These are phyloP conservation scores for Drosophila aldrichi DNA, from an alignment of 2,888 invertebrate genomes.

Conservation along the genomic window DNA sequence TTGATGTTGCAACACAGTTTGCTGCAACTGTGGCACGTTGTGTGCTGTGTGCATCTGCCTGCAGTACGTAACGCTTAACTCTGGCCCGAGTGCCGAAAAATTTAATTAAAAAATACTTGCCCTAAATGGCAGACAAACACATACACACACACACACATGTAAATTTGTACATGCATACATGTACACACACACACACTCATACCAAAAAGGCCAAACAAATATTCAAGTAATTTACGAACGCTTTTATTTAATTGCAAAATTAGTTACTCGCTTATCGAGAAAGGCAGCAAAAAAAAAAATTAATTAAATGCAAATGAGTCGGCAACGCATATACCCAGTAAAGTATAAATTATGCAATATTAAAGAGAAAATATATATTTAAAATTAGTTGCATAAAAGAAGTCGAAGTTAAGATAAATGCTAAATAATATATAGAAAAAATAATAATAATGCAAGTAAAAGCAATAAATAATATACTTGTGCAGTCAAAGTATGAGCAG, in stretches of 20 bases:
- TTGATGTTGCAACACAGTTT: slow-evolving; percentile 27
- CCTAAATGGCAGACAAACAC: slow-evolving; percentile 56
- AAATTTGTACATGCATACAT: slow-evolving; percentile 7
- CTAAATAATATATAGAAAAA: too few relatives aligned
- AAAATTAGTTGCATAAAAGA: neutral
- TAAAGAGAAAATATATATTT: too few relatives aligned
- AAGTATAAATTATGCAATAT: neutral
- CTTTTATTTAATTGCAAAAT: slow-evolving; percentile 72
- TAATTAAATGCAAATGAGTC: neutral
- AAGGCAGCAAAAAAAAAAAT: neutral
- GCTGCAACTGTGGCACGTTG: slow-evolving; percentile 16
- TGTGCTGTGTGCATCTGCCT: slow-evolving; percentile 12
- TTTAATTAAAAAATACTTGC: slow-evolving; percentile 77
- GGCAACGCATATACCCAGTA: slow-evolving; percentile 19
- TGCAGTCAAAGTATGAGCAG: too few relatives aligned
- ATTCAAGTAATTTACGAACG: slow-evolving; percentile 67
- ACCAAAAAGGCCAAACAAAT: slow-evolving; percentile 42
- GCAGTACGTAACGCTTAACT: slow-evolving; percentile 15
- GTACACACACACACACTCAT: slow-evolving; percentile 6
- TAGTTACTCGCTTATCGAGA: slow-evolving; percentile 53
- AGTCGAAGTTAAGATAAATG: neutral
- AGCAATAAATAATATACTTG: too few relatives aligned
- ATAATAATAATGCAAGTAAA: too few relatives aligned
- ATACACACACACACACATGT: slow-evolving; percentile 18
- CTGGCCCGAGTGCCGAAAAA: slow-evolving; percentile 54